A percentile compares a stretch with the other conserved stretches of the same genome.
Conservation (phyloP, 1,140 invertebrate genomes). For the Drosophila rhopaloa region DNA sequence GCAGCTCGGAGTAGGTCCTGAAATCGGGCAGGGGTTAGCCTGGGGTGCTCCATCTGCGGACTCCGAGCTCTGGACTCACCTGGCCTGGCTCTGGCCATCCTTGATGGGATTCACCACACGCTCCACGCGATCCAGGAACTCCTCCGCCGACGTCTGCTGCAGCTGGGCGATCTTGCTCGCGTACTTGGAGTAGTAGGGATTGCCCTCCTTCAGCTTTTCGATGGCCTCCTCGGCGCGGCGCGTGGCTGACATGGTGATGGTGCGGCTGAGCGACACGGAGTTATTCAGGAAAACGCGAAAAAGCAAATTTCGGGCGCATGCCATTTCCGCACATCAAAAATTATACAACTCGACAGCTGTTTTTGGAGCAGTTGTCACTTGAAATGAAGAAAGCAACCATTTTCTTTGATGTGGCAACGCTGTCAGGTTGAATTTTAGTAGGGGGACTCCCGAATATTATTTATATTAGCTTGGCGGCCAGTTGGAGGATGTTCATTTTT, state of each 20-base stretch:
- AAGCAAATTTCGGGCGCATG: slow-evolving; percentile 54
- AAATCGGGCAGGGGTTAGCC: background rate
- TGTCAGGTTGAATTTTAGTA: too few relatives aligned
- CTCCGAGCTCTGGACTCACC: slow-evolving; percentile 21
- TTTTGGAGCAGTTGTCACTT: background rate
- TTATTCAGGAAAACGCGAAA: slow-evolving; percentile 47
- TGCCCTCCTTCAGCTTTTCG: slow-evolving; percentile 85
- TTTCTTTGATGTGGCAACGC: too few relatives aligned
- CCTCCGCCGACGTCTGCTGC: slow-evolving; percentile 90
- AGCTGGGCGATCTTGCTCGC: slow-evolving; percentile 90
- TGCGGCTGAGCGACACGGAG: slow-evolving; percentile 35
- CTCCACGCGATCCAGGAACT: slow-evolving; percentile 89
- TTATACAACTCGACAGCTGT: slow-evolving; percentile 14
- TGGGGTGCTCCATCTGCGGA: rapidly evolving
- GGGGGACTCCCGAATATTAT: too few relatives aligned
- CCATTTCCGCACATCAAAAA: slow-evolving; percentile 50
- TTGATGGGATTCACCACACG: slow-evolving; percentile 84
- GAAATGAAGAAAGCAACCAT: too few relatives aligned
- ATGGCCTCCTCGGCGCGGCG: slow-evolving; percentile 74
- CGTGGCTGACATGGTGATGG: slow-evolving; percentile 70
- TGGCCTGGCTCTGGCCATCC: slow-evolving; percentile 85
- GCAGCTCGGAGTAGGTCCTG: slow-evolving; percentile 81
- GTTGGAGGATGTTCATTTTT: too few relatives aligned
- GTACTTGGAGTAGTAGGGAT: slow-evolving; percentile 94
- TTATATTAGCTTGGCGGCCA: too few relatives aligned